phyloP scores from a whole-genome alignment of 64 coral and sea anemone species.

The Stichodactyla mertensii region DNA sequence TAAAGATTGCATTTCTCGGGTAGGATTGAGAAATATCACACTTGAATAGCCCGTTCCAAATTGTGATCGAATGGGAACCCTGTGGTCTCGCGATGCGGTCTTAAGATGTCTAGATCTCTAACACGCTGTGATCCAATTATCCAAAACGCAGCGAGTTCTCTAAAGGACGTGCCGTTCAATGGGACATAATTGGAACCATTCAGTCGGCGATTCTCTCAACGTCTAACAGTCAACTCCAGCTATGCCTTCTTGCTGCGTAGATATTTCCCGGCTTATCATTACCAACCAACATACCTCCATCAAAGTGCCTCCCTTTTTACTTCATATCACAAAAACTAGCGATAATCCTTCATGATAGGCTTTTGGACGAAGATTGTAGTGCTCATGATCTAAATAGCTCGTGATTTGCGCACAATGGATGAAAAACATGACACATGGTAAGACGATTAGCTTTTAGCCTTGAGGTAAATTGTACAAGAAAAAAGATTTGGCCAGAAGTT shows the following conservation, averaged over 20 bases:
- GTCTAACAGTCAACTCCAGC: constrained; percentile 11
- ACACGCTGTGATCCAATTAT: constrained; percentile 1
- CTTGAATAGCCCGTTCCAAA: neutral
- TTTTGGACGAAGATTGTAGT: neutral
- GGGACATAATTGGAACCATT: constrained; percentile 18
- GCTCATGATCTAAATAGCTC: neutral
- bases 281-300: neutral
- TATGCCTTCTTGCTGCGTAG: constrained; percentile 4
- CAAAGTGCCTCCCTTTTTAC: neutral
- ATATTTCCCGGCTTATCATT: neutral
- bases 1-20: too few species aligned
- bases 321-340: neutral
- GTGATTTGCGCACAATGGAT: neutral
- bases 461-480: neutral
- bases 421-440: neutral
- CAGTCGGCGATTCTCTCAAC: constrained; percentile 11
- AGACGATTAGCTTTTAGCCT: constrained; percentile 3
- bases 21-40: too few species aligned
- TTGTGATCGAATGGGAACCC: neutral
- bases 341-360: neutral
- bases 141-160: neutral
- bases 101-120: neutral
- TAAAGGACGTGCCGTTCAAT: constrained; percentile 11
- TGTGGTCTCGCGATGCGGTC: neutral
- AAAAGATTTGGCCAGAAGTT: neutral